Percentiles rank a stretch among this genome's conserved stretches.
Conservation (phyloP, 2,797 vertebrate genomes). For the Anguilla pacifica region DNA sequence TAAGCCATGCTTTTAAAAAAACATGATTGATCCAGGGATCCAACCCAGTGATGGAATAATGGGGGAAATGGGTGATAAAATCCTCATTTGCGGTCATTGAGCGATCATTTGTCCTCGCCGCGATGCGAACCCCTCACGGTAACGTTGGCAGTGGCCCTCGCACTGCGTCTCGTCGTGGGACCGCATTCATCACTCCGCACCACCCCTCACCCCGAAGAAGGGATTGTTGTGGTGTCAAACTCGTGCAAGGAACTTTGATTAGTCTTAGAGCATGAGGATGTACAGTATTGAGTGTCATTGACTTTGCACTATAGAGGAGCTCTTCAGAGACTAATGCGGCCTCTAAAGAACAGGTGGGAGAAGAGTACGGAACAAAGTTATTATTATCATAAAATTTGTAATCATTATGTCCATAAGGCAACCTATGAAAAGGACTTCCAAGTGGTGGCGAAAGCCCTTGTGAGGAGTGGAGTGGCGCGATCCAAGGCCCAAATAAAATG, state of each 20-base stretch:
- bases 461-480: not conserved
- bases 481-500: not conserved
- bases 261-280: not conserved
- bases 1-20: constrained; percentile 15
- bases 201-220: not conserved
- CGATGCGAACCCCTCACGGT: constrained; percentile 57
- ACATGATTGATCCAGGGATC: constrained; percentile 46
- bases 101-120: constrained; percentile 66
- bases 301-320: not conserved
- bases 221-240: not conserved
- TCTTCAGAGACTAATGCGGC: not conserved
- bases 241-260: not conserved
- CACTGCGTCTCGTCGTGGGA: not conserved
- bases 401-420: too few relatives aligned
- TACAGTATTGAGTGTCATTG: not conserved
- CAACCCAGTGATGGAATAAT: constrained; percentile 54
- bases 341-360: not conserved
- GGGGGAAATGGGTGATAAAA: constrained; percentile 74
- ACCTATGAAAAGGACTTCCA: not conserved
- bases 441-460: not conserved
- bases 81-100: constrained; percentile 72
- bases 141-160: constrained; percentile 53
- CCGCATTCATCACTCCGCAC: constrained; percentile 61
- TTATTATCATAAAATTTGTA: not conserved
- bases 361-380: not conserved